phyloP scores from a whole-genome alignment of 2,888 invertebrate species.

The Ennomos quercinarius region DNA sequence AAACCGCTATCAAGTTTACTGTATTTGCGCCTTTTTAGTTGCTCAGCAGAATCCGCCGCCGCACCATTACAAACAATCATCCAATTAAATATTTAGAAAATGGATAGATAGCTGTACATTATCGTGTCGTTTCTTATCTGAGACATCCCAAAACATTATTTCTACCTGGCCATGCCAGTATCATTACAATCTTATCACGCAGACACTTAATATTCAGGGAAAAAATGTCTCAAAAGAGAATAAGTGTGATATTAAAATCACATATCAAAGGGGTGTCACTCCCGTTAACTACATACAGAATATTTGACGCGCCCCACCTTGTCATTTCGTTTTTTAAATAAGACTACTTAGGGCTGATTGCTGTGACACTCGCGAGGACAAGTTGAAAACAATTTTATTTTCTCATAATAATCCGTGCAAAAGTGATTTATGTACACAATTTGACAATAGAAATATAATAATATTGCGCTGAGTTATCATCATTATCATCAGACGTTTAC shows the following conservation, averaged over 20 bases:
- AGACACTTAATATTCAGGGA: conserved; percentile 31
- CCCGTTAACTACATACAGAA: conserved; percentile 59
- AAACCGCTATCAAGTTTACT: no score
- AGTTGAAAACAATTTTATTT: neutral
- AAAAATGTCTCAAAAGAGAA: conserved; percentile 47
- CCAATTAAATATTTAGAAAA: no score
- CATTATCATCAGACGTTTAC: no score
- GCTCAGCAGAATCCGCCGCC: no score
- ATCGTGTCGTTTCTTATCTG: no score
- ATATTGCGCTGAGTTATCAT: no score
- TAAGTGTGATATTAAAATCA: conserved; percentile 43
- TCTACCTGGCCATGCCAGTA: conserved; percentile 9
- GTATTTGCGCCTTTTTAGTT: no score
- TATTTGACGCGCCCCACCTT: conserved; percentile 58
- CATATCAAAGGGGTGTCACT: conserved; percentile 73
- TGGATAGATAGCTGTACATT: no score
- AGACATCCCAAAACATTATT: conserved; percentile 2
- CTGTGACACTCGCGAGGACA: conserved; percentile 27
- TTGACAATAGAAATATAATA: no score
- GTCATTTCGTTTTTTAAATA: conserved; percentile 65
- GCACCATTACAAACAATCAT: no score
- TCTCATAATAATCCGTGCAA: no score
- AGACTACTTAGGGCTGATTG: conserved; percentile 57
- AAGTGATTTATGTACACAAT: no score
- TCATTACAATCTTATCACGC: conserved; percentile 17